Evolutionary conservation across 2,113 vertebrate species (phyloP).

Genomic region (Corythoichthys intestinalis): DNA sequence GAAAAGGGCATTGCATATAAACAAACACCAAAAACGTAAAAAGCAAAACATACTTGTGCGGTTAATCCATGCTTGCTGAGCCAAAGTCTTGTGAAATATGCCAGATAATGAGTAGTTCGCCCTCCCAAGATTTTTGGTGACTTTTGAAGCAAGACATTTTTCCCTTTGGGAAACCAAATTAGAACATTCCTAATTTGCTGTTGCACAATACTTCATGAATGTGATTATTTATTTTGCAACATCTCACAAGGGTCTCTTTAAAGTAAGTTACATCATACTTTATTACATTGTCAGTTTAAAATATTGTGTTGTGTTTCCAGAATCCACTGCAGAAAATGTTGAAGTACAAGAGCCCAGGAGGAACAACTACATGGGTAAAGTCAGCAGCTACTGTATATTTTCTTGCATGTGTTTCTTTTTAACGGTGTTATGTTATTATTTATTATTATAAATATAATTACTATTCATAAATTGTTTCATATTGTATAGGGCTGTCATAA

Average conservation of each 20-base stretch:
- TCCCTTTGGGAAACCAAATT: neutral
- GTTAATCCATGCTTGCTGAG: too few species aligned
- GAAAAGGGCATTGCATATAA: too few species aligned
- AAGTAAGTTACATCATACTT: neutral
- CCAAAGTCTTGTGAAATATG: too few species aligned
- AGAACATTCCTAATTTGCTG: neutral
- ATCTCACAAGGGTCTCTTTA: neutral
- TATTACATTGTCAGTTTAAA: neutral
- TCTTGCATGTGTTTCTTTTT: neutral
- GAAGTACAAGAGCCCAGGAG: slow-evolving; percentile 13
- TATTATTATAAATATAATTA: neutral
- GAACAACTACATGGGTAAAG: slow-evolving; percentile 49
- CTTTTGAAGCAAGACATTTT: neutral
- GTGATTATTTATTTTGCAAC: neutral
- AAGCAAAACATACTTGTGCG: too few species aligned
- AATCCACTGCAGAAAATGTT: slow-evolving; percentile 8
- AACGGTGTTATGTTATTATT: neutral
- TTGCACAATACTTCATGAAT: neutral
- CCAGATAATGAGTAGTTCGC: too few species aligned
- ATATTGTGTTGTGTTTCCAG: slow-evolving; percentile 44
- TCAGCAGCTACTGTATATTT: neutral
- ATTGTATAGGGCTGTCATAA: too few species aligned
- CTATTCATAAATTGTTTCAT: too few species aligned
- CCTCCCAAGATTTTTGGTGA: neutral
- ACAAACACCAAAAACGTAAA: too few species aligned